phyloP scores from a whole-genome alignment of 2,797 vertebrate genomes.

The Dallia pectoralis region DNA sequence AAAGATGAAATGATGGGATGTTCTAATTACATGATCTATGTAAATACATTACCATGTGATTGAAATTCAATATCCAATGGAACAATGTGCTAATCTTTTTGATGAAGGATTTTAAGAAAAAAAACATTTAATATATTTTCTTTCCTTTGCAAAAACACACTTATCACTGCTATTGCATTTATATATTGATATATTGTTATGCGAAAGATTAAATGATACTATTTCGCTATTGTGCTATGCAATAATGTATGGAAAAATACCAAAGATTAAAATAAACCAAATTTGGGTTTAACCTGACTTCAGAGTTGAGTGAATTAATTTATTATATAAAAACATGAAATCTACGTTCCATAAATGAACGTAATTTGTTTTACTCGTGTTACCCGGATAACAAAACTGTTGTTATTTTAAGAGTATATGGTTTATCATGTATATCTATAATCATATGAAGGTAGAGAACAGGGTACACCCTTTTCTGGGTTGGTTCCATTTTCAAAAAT shows the following conservation, averaged over 20 bases:
- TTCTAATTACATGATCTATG: conserved; percentile 39
- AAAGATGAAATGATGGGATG: conserved; percentile 1
- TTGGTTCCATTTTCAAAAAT: too few species aligned
- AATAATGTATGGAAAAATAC: conserved; percentile 49
- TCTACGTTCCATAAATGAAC: background rate
- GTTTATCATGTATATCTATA: too few species aligned
- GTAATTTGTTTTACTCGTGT: background rate
- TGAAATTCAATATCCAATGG: conserved; percentile 48
- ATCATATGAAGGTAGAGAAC: too few species aligned
- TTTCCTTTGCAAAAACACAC: conserved; percentile 56
- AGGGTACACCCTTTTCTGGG: too few species aligned
- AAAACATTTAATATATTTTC: conserved; percentile 71
- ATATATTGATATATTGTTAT: conserved; percentile 41
- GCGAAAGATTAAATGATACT: conserved; percentile 56
- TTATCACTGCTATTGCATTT: conserved; percentile 44
- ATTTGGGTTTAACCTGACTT: conserved; percentile 16
- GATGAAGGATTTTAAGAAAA: conserved; percentile 39
- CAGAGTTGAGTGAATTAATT: conserved; percentile 4
- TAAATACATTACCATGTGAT: conserved; percentile 51
- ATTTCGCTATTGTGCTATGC: conserved; percentile 55
- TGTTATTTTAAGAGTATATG: background rate
- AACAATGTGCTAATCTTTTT: conserved; percentile 30
- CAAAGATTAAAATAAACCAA: conserved; percentile 60
- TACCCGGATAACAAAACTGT: background rate
- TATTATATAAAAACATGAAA: background rate